Evolutionary conservation across 2,113 vertebrate genomes (phyloP).

Genomic region (human): DNA sequence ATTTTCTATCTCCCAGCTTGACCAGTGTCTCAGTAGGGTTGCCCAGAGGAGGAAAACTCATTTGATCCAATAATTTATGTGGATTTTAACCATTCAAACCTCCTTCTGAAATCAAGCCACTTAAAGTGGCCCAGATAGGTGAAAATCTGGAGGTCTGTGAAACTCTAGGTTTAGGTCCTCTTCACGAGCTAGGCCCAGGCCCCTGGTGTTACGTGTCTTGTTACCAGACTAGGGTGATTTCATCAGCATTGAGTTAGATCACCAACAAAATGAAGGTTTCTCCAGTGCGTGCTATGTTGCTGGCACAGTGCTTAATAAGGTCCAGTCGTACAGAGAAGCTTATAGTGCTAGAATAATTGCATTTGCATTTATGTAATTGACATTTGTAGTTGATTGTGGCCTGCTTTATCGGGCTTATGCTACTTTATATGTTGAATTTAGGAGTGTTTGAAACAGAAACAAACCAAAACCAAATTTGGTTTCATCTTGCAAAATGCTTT

Average conservation of each 20-base stretch:
- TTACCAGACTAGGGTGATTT: neutral
- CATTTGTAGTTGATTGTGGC: neutral
- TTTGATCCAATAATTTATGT: neutral
- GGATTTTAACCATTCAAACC: neutral
- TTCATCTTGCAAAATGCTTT: conserved; percentile 16
- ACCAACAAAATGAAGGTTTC: neutral
- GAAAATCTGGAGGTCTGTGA: neutral
- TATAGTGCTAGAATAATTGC: conserved; percentile 4
- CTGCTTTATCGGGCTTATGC: conserved; percentile 14
- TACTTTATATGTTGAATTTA: conserved; percentile 26
- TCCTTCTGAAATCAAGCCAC: neutral
- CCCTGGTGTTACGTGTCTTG: neutral
- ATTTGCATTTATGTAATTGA: neutral
- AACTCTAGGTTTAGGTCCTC: neutral
- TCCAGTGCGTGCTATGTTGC: neutral
- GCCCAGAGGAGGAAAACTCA: neutral
- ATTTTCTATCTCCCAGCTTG: neutral
- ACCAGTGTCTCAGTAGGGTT: neutral
- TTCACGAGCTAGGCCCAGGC: neutral
- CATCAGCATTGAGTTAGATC: neutral
- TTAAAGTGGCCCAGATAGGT: neutral
- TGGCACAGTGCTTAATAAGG: neutral
- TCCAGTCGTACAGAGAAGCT: neutral
- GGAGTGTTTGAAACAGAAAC: conserved; percentile 34
- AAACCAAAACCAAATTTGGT: conserved; percentile 36